Evolutionary conservation across 1,140 invertebrate genomes (phyloP), one percentile per base, ranked within the genome.

Genomic region (Drosophila lacteicornis): DNA sequence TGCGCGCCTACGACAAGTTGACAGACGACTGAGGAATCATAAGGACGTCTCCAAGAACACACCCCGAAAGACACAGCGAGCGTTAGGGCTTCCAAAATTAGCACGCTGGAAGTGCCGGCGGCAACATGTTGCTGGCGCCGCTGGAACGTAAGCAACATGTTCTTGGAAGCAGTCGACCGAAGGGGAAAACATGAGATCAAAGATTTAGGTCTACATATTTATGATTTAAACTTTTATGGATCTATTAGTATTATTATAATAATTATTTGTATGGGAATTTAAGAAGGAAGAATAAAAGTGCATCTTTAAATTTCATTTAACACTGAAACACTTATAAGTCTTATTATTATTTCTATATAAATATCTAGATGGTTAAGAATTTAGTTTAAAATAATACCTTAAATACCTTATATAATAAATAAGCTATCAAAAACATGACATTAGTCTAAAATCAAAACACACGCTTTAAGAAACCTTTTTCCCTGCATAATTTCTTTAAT

Each of bases 1-100:
- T 53, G 46, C 73, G 71, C 56, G 74, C 66, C 69, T 75, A 83
- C 61, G 77, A 78, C 74, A 79, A 90, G 85, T 90, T 88, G 85
- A 85, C 78, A 88, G 66, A 49, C 75, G 81, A 88, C 86, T 88
- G 69, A 79, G 75, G 73, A 67, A 47, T 42, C 50, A 38, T 71
- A 79, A 71, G 65, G 58, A 62, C 67, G 62, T 56, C 53, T 43
- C 38, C 58, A 53, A 79, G 68, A 74, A 65, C 56, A 73, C 82
- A 84, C 78, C 84, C 84, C 80, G 25, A 81, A 63, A 50, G 17
- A 58, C 40, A 67, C 38, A 62, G 47, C 27, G 19, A 13, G 53
- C 43, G n/a, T 19, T 63, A 68, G 9, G 57, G 45, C 51, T 68
- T 84, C 84, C 80, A 87, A 87, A 87, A 88, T 80, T 82, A 86